Evolutionary conservation across 23 tunicate genomes (phyloP).

Genomic region (Clavelina lepadiformis): DNA sequence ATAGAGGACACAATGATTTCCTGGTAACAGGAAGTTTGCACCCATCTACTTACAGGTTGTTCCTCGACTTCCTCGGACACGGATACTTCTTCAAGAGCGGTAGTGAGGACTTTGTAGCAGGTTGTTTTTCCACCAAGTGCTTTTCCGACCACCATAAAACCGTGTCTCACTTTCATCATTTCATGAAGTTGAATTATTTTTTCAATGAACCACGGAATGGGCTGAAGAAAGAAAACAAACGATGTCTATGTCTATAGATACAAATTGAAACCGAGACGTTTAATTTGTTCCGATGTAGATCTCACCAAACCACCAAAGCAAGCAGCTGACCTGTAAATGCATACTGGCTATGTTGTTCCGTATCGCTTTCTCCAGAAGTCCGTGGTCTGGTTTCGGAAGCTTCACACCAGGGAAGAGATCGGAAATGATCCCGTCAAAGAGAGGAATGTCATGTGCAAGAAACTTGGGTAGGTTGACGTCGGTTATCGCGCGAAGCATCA

Average conservation of each 20-base stretch:
- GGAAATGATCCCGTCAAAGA: conserved; percentile 84
- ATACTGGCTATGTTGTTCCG: conserved; percentile 38
- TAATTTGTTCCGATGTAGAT: background rate
- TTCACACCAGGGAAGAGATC: conserved; percentile 97
- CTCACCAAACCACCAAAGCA: too few relatives aligned
- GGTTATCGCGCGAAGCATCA: conserved; percentile 93
- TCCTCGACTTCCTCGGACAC: conserved; percentile 77
- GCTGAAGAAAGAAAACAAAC: conserved; percentile 14
- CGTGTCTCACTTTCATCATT: conserved; percentile 99
- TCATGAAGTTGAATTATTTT: conserved; percentile 92
- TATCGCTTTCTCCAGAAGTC: conserved; percentile 76
- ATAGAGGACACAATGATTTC: too few relatives aligned
- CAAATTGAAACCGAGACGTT: too few relatives aligned
- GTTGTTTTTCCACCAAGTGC: conserved; percentile 94
- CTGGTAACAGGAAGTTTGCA: background rate
- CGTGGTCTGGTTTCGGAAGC: conserved; percentile 76
- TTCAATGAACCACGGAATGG: conserved; percentile 79
- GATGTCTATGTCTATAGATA: background rate
- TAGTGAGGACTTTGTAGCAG: conserved; percentile 59
- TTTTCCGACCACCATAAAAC: conserved; percentile 96
- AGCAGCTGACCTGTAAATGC: conserved; percentile 85
- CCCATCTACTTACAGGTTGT: conserved; percentile 30
- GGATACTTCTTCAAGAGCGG: conserved; percentile 59
- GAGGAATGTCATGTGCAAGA: conserved; percentile 93
- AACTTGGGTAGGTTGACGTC: conserved; percentile 98